Base-by-base conservation (phyloP, 2,113 vertebrate genomes). In the Talpa occidentalis region DNA sequence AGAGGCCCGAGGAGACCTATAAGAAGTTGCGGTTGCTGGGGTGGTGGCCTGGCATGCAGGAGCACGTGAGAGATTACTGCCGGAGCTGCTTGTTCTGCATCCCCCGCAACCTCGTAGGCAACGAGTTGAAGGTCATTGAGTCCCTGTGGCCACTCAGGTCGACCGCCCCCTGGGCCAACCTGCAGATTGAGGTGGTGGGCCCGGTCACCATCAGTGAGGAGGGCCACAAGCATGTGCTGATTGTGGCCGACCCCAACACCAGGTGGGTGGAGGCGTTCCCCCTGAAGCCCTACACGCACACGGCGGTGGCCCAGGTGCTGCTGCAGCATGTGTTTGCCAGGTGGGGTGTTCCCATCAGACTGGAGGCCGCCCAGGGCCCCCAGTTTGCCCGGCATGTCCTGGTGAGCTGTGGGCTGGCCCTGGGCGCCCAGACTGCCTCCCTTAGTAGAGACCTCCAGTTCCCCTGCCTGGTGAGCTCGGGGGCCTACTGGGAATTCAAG, bases 161-260 rank as follows among this genome's bases (percentile, higher is more conserved):
- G 0, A 94, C 96, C 0, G 96, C 94, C 3, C 97, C 96, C n/a
- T 97, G 97, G 97, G 95, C 96, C 0, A 83, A 47, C 70, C 81
- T 97, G 72, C 96, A 97, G 96, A 96, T 97, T 0, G 96, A 97
- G 96, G 97, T 97, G 77, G 96, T 97, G 42, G 97, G 97, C 17
- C 96, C 96, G 0, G 35, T 97, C 76, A 94, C 90, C 6, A 37
- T 76, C 6, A 97, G 97, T 0, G 96, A 97, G 74, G 97, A 97
- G 37, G 96, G 96, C 60, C 96, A 97, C 35, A 97, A 93, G 77
- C 95, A 97, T 0, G 96, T 96, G 88, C 94, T 97, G 22, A 95
- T 97, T 0, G 95, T 96, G 83, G 97, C 96, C 0, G 96, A 97
- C 47, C 89, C 97, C 67, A 87, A 95, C 52, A 97, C 97, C 83